phyloP scores from a whole-genome alignment of 2,888 invertebrate species.

The Drosophila peninsularis region DNA sequence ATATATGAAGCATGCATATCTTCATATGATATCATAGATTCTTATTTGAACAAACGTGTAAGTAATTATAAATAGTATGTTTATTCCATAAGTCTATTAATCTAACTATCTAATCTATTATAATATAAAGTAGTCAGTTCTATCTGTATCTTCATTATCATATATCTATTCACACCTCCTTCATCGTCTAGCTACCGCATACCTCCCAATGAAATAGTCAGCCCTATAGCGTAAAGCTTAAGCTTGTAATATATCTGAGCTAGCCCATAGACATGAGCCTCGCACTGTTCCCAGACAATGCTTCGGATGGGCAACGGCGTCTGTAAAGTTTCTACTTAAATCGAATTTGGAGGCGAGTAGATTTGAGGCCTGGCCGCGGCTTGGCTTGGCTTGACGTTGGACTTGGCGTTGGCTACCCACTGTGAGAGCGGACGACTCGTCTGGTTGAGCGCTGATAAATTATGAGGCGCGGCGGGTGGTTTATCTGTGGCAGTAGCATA shows the following conservation, averaged over 20 bases:
- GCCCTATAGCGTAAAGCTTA: background rate
- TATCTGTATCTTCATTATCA: background rate
- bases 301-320: background rate
- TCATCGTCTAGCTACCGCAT: background rate
- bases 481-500: slow-evolving; percentile 62
- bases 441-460: slow-evolving; percentile 54
- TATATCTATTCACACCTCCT: background rate
- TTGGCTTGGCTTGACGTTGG: slow-evolving; percentile 9
- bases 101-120: background rate
- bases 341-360: slow-evolving; percentile 16
- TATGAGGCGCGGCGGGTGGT: slow-evolving; percentile 72
- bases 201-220: background rate
- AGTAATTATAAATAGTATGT: too few species aligned
- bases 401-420: slow-evolving; percentile 32
- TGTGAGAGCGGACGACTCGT: slow-evolving; percentile 14
- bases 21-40: too few species aligned
- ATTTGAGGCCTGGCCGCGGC: slow-evolving; percentile 10
- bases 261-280: background rate
- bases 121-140: background rate
- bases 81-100: background rate
- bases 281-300: background rate
- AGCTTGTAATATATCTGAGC: slow-evolving; percentile 2
- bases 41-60: too few species aligned
- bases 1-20: too few species aligned
- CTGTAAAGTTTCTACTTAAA: slow-evolving; percentile 16